A percentile compares a stretch with the other conserved stretches of the same genome.
Conservation (phyloP, 2,797 vertebrate species). For the Melanogrammus aeglefinus region DNA sequence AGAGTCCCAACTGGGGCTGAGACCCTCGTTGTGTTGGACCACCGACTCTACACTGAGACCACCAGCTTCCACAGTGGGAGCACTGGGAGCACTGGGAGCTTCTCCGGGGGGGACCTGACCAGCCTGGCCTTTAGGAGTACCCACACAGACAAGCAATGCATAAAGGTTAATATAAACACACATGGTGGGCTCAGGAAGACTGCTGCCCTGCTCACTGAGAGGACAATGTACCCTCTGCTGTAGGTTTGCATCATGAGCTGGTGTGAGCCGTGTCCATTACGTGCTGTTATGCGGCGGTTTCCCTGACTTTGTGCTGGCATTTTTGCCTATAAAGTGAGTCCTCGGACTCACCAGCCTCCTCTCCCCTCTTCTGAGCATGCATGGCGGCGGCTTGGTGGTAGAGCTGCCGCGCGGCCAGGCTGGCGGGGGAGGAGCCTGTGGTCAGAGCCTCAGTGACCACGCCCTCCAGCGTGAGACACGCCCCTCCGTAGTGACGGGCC, state of each 20-base stretch:
- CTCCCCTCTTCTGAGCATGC: constrained; percentile 48
- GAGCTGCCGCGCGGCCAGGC: constrained; percentile 72
- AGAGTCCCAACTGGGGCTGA: constrained; percentile 29
- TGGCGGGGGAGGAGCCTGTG: constrained; percentile 57
- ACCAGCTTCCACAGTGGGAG: background rate
- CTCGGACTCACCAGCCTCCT: background rate
- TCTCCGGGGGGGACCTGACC: constrained; percentile 7
- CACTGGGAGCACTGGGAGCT: background rate
- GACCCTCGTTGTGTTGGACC: constrained; percentile 53
- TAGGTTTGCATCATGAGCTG: background rate
- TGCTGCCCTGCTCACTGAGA: no score
- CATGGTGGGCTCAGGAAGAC: background rate
- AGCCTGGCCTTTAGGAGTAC: constrained; percentile 4
- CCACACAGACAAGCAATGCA: background rate
- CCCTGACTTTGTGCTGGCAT: background rate
- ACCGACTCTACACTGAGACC: constrained; percentile 57
- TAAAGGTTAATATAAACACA: background rate
- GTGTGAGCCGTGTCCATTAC: background rate
- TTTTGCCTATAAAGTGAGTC: background rate
- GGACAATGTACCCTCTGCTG: background rate
- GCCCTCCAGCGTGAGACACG: constrained; percentile 75
- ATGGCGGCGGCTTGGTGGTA: constrained; percentile 67
- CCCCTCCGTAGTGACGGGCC: constrained; percentile 72
- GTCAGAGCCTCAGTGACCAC: constrained; percentile 77
- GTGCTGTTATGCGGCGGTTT: background rate